A percentile compares a stretch with the other conserved stretches of the same genome.
Evolutionary conservation across 2,888 invertebrate genomes (phyloP).

Genomic region (Callyntrura guangdongensis): DNA sequence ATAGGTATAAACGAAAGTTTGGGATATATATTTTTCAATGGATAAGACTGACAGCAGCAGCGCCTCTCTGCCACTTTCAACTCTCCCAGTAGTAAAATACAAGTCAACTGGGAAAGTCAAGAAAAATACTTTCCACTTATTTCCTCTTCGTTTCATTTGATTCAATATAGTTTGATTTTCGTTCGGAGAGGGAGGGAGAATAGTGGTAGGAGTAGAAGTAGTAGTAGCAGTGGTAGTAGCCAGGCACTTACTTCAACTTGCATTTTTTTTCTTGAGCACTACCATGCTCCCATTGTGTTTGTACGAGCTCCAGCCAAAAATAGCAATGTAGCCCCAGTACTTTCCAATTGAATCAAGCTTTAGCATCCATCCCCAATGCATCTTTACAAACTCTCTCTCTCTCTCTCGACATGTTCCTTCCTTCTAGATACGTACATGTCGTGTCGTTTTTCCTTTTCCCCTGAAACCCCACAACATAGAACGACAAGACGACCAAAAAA

Average conservation of each 20-base stretch:
- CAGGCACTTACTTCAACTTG: neutral
- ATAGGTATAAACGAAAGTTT: too few relatives aligned
- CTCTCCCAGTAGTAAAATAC: constrained; percentile 16
- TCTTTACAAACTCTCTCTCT: constrained; percentile 25
- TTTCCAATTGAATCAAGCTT: constrained; percentile 71
- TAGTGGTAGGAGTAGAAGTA: neutral
- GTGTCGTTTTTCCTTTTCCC: constrained; percentile 49
- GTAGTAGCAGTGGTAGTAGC: neutral
- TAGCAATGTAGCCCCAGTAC: constrained; percentile 27
- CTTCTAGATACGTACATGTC: neutral
- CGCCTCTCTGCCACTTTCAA: neutral
- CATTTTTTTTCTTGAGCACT: constrained; percentile 44
- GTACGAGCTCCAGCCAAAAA: neutral
- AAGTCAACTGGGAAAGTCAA: constrained; percentile 80
- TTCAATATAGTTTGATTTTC: constrained; percentile 80
- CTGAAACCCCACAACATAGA: constrained; percentile 25
- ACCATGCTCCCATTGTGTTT: neutral
- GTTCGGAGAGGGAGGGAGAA: constrained; percentile 36
- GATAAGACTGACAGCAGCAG: constrained; percentile 30
- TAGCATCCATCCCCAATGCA: constrained; percentile 54
- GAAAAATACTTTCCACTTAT: constrained; percentile 79
- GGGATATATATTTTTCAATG: neutral
- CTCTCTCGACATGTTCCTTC: neutral
- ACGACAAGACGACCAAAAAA: neutral
- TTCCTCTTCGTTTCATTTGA: constrained; percentile 80